Conservation (phyloP, 2,888 invertebrate species). For the Spisula subtruncata region DNA sequence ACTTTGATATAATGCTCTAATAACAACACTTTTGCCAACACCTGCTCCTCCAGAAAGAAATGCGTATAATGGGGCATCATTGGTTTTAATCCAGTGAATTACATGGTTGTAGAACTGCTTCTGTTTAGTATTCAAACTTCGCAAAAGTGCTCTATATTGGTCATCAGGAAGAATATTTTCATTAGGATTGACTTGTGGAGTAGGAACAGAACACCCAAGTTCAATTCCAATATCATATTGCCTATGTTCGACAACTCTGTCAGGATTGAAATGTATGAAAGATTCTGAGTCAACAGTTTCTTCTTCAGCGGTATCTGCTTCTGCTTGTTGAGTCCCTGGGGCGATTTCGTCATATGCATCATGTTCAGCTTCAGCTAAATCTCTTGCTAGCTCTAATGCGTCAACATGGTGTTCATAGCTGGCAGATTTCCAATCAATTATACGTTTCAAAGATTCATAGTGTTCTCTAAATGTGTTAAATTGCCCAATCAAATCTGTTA, state of each 20-base stretch:
- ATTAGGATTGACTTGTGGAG: background rate
- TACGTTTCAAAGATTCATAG: background rate
- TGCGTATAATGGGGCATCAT: constrained; percentile 29
- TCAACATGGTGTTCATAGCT: background rate
- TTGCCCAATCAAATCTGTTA: constrained; percentile 35
- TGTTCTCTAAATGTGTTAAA: constrained; percentile 30
- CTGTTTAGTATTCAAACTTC: constrained; percentile 40
- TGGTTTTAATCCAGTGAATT: constrained; percentile 53
- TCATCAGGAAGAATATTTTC: constrained; percentile 32
- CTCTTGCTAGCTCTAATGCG: constrained; percentile 20
- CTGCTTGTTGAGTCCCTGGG: constrained; percentile 25
- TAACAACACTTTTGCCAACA: constrained; percentile 60
- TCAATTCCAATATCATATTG: background rate
- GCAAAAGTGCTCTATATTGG: constrained; percentile 5
- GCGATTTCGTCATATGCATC: constrained; percentile 32
- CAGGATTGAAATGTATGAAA: too few species aligned
- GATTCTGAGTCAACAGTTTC: too few species aligned
- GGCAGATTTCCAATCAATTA: background rate
- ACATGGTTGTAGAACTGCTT: constrained; percentile 25
- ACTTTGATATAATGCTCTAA: too few species aligned
- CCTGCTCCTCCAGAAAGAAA: constrained; percentile 67
- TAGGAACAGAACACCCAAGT: background rate
- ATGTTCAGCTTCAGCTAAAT: background rate
- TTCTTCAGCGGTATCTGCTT: too few species aligned
- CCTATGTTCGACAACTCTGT: background rate